A percentile compares a stretch with the other conserved stretches of the same genome.
Evolutionary conservation across 2,797 vertebrate genomes (phyloP).

Genomic region (Clarias pachynema): DNA sequence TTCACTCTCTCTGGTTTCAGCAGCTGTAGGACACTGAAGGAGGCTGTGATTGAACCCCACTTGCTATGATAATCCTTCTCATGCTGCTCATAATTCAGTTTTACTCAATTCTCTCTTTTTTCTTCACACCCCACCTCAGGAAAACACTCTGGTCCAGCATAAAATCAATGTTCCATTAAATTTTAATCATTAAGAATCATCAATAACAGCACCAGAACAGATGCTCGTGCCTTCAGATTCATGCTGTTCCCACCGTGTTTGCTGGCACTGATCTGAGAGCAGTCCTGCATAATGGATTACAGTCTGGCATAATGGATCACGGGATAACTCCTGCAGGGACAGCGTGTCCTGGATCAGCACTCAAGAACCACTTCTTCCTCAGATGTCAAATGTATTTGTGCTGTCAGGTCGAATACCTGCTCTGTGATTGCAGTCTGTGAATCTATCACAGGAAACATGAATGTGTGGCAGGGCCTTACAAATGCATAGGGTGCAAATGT

Average conservation of each 20-base stretch:
- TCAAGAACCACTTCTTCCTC: neutral
- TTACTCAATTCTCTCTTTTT: slow-evolving; percentile 76
- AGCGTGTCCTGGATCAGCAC: slow-evolving; percentile 43
- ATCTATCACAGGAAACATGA: slow-evolving; percentile 29
- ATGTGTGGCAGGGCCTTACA: slow-evolving; percentile 30
- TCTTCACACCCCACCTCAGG: slow-evolving; percentile 71
- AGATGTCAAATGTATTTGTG: slow-evolving; percentile 31
- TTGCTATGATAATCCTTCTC: slow-evolving; percentile 76
- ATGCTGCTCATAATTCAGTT: slow-evolving; percentile 74
- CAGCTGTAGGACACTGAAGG: slow-evolving; percentile 76
- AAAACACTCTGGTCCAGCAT: slow-evolving; percentile 75
- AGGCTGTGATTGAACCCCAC: slow-evolving; percentile 74
- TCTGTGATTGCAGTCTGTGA: slow-evolving; percentile 38
- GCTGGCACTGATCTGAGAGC: slow-evolving; percentile 47
- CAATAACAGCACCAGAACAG: slow-evolving; percentile 79
- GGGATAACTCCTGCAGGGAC: slow-evolving; percentile 30
- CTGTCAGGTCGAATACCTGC: slow-evolving; percentile 30
- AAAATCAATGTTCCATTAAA: slow-evolving; percentile 87
- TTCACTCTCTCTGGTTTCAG: slow-evolving; percentile 3
- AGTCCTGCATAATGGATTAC: slow-evolving; percentile 46
- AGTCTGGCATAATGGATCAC: slow-evolving; percentile 36
- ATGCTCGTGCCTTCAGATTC: slow-evolving; percentile 68
- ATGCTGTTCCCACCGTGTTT: slow-evolving; percentile 39
- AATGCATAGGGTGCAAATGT: slow-evolving; percentile 14
- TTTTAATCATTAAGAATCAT: slow-evolving; percentile 81